Conservation (phyloP, 1,140 invertebrate genomes). For the Delia radicum region DNA sequence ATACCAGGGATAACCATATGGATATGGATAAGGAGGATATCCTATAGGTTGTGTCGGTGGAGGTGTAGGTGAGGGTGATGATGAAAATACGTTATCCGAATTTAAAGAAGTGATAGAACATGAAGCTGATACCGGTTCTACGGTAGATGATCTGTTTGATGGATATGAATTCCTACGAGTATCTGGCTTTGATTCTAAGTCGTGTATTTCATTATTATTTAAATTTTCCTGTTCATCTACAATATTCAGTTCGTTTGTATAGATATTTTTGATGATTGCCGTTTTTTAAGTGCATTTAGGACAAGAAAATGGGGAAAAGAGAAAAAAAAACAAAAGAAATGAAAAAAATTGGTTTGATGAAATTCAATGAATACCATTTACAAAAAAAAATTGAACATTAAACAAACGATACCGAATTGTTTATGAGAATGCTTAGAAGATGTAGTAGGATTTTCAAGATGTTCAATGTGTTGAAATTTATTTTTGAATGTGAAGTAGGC, state of each 20-base stretch:
- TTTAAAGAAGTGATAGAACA: background rate
- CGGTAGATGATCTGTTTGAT: background rate
- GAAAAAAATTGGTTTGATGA: background rate
- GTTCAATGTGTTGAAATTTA: background rate
- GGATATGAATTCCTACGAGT: background rate
- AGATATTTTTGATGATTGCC: background rate
- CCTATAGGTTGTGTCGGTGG: slow-evolving; percentile 6
- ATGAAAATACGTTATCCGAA: background rate
- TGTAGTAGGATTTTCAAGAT: no score
- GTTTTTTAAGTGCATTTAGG: background rate
- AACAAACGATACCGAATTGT: background rate
- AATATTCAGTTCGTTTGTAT: slow-evolving; percentile 12
- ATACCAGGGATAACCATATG: slow-evolving; percentile 32
- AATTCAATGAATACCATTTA: background rate
- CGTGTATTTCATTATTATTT: slow-evolving; percentile 54
- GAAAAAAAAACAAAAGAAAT: background rate
- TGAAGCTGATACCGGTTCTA: background rate
- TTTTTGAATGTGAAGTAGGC: background rate
- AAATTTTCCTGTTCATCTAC: slow-evolving; percentile 50
- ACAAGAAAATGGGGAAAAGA: background rate
- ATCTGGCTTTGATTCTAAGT: slow-evolving; percentile 38
- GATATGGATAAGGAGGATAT: slow-evolving; percentile 45
- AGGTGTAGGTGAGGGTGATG: slow-evolving; percentile 10
- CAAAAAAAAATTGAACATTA: background rate
- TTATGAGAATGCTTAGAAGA: background rate